phyloP scores from a whole-genome alignment of 2,797 vertebrate genomes.

The Malacoraja senta region DNA sequence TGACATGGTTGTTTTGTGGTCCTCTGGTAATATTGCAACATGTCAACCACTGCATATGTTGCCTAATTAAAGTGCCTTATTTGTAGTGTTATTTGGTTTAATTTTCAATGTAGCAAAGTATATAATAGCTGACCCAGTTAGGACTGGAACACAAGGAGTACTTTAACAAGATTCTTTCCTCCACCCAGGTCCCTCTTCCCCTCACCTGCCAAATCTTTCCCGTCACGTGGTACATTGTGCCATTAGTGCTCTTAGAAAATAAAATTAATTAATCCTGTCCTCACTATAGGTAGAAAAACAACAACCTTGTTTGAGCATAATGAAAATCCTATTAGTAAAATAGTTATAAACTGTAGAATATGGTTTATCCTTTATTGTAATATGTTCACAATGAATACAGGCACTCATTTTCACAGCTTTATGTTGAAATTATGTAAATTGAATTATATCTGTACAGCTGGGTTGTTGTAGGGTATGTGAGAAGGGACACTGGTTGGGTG shows the following conservation, averaged over 20 bases:
- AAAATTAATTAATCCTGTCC: neutral
- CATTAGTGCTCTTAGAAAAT: neutral
- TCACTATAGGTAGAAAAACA: neutral
- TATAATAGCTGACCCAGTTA: neutral
- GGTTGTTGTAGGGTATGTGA: neutral
- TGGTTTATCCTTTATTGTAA: neutral
- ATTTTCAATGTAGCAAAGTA: neutral
- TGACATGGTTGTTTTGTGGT: no score
- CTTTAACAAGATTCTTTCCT: no score
- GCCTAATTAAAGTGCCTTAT: neutral
- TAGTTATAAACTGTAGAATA: neutral
- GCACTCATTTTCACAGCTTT: neutral
- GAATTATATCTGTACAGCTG: neutral
- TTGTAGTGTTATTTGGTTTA: neutral
- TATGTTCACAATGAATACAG: neutral
- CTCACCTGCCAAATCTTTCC: neutral
- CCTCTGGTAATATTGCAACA: neutral
- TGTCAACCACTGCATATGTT: no score
- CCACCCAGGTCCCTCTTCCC: neutral
- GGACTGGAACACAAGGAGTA: no score
- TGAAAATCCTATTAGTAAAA: neutral
- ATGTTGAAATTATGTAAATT: neutral
- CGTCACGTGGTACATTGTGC: neutral
- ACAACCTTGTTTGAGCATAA: neutral
- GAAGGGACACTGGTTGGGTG: neutral